Evolutionary conservation across 1,140 invertebrate genomes (phyloP), one percentile per base, ranked within the genome.

Genomic region (Macrocentrus cingulum): DNA sequence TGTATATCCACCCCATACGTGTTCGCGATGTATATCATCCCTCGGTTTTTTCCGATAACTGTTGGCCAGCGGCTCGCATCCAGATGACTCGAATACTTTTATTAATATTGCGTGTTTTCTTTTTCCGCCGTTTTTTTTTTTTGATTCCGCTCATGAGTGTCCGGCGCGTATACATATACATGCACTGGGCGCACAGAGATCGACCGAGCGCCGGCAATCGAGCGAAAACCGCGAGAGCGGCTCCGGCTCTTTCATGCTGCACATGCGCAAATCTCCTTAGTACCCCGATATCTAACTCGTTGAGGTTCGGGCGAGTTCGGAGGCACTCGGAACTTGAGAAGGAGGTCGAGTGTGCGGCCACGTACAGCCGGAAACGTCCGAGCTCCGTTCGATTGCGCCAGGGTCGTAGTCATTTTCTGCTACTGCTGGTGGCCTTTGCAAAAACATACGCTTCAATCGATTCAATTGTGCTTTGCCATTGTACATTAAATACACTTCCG

Each of bases 361-460:
- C 54, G 59, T 52, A 56, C 59, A 20, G 56, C 60, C 60, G 60
- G 60, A 62, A 62, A 62, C 56, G 45, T 45, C 60, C 60, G 60
- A 62, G 56, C 50, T 5, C 60, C 19, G 32, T 61, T 61, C 60
- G 60, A 61, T 50, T 55, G 49, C 16, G 19, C 32, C 60, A 61
- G 60, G 60, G 15, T 15, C 49, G 55, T 61, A 51, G 15, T 46
- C 8, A 44, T 13, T n/a, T n/a, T 19, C 34, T 32, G 46, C 46
- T 50, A 50, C 36, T 29, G 42, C n/a, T 46, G 55, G 37, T 41
- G 25, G 29, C 34, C 20, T 32, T 36, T 19, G 25, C 13, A 34
- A 37, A 20, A 51, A 51, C 2, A 51, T 51, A 19, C 18, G 15
- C 18, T 19, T 19, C 13, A 51, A 51, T 51, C 49, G 18, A 51